phyloP scores from a whole-genome alignment of 2,797 vertebrate genomes.

The Pitangus sulphuratus region DNA sequence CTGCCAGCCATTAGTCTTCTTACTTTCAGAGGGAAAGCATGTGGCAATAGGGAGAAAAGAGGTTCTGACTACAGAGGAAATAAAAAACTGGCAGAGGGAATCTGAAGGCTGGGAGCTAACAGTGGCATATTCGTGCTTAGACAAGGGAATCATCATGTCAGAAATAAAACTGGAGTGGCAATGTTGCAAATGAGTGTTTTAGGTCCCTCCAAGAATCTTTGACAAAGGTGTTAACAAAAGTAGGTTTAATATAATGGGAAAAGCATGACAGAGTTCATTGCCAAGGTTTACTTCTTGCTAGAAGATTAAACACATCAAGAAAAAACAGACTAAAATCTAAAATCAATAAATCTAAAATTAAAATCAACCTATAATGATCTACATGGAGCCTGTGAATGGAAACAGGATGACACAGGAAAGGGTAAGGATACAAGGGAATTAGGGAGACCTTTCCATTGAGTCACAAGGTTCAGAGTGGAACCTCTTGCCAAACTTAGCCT shows the following conservation, averaged over 20 bases:
- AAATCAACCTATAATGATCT: neutral
- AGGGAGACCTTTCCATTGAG: accelerated
- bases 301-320: neutral
- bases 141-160: neutral
- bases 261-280: neutral
- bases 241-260: neutral
- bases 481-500: neutral
- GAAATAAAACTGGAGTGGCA: neutral
- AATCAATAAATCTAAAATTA: neutral
- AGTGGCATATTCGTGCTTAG: neutral
- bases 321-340: neutral
- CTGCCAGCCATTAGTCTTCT: neutral
- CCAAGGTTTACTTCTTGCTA: neutral
- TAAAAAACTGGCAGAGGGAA: neutral
- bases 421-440: neutral
- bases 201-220: neutral
- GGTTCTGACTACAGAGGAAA: neutral
- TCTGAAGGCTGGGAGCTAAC: neutral
- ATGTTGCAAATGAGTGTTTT: neutral
- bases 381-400: accelerated
- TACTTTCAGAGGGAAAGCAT: neutral
- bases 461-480: neutral
- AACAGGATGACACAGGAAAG: neutral
- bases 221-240: neutral
- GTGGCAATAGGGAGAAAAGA: neutral